Evolutionary conservation across 2,797 vertebrate genomes (phyloP).

Genomic region (Nyctalus aviator): DNA sequence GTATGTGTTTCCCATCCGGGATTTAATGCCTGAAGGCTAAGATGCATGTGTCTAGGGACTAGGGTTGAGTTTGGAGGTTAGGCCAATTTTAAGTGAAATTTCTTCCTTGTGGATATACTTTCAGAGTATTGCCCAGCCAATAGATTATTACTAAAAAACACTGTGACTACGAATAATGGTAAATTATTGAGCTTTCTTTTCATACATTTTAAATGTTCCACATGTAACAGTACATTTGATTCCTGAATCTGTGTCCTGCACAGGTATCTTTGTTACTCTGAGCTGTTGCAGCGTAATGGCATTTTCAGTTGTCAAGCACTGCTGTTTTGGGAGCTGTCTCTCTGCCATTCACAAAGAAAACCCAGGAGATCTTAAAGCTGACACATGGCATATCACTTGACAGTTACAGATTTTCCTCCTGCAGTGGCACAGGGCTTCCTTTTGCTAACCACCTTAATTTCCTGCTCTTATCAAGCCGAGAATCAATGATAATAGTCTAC

Average conservation of each 20-base stretch:
- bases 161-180: neutral
- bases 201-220: neutral
- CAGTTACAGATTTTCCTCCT: constrained; percentile 16
- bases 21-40: neutral
- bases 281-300: neutral
- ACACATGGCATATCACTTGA: neutral
- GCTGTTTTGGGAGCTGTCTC: neutral
- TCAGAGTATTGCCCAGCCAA: neutral
- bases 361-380: neutral
- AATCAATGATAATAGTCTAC: constrained; percentile 41
- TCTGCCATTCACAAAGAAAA: constrained; percentile 8
- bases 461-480: constrained; percentile 47
- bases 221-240: neutral
- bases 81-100: neutral
- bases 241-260: neutral
- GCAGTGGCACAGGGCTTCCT: neutral
- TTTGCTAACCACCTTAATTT: constrained; percentile 62
- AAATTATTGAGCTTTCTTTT: constrained; percentile 3
- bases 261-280: neutral
- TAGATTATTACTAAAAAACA: neutral
- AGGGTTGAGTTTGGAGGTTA: neutral
- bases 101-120: neutral
- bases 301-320: neutral
- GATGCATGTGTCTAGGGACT: neutral
- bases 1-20: neutral